Evolutionary conservation across 2,888 invertebrate genomes (phyloP).

Genomic region (Rhamnusium bicolor): DNA sequence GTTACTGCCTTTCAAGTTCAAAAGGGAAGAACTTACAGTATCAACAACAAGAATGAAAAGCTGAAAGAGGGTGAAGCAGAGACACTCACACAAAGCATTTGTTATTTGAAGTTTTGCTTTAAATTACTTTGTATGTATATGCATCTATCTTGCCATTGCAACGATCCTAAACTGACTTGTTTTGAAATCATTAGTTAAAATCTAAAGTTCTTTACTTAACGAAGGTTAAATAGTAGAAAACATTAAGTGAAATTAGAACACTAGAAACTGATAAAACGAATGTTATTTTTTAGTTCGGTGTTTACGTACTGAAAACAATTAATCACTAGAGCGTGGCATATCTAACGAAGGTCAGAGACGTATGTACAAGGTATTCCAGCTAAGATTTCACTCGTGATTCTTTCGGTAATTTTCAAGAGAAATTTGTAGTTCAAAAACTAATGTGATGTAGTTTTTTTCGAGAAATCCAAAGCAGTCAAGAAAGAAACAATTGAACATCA

Average conservation of each 20-base stretch:
- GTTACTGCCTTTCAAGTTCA: conserved; percentile 8
- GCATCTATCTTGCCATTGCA: not conserved
- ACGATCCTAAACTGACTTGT: not conserved
- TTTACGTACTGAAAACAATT: too few species aligned
- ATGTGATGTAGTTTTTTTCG: too few species aligned
- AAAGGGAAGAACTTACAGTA: not conserved
- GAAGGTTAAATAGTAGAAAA: not conserved
- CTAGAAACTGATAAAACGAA: too few species aligned
- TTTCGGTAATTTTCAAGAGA: too few species aligned
- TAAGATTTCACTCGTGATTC: too few species aligned
- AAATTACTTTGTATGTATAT: conserved; percentile 1
- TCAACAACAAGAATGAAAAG: not conserved
- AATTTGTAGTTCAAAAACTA: too few species aligned
- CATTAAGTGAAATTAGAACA: not conserved
- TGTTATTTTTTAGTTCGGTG: too few species aligned
- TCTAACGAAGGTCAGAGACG: too few species aligned
- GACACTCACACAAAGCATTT: not conserved
- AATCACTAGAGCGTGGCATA: too few species aligned
- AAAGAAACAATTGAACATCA: too few species aligned
- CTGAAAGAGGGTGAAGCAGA: not conserved
- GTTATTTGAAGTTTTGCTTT: not conserved
- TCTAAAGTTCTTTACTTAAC: not conserved
- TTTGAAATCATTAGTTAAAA: not conserved
- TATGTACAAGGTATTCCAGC: too few species aligned
- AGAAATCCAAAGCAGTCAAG: too few species aligned